phyloP scores from a whole-genome alignment of 92 coral and sea anemone species.

The Parazoanthus atlanticus region DNA sequence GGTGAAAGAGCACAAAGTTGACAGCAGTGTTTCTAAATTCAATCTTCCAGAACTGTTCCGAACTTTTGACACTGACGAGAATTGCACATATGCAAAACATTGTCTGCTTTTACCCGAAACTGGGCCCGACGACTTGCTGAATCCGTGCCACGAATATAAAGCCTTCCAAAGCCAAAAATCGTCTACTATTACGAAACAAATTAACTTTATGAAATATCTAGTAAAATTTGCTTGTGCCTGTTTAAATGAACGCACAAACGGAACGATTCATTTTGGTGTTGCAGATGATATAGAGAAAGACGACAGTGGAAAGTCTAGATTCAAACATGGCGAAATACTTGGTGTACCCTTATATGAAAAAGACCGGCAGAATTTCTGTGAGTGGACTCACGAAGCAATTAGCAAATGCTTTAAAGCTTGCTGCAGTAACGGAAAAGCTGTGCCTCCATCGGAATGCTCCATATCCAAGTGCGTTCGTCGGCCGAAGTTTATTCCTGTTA shows the following conservation, averaged over 20 bases:
- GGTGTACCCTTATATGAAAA: constrained; percentile 25
- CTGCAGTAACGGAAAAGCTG: constrained; percentile 10
- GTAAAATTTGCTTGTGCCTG: constrained; percentile 60
- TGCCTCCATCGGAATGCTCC: not conserved
- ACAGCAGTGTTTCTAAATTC: not conserved
- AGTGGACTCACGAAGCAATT: constrained; percentile 36
- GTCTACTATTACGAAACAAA: not conserved
- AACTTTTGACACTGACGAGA: constrained; percentile 35
- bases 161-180: constrained; percentile 26
- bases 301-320: not conserved
- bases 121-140: constrained; percentile 56
- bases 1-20: not conserved
- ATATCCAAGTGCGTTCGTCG: constrained; percentile 23
- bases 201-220: constrained; percentile 34
- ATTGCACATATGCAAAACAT: not conserved
- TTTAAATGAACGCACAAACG: constrained; percentile 61
- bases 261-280: constrained; percentile 71
- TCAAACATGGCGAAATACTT: constrained; percentile 44
- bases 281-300: constrained; percentile 50
- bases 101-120: constrained; percentile 43
- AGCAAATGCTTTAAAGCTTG: constrained; percentile 22
- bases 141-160: constrained; percentile 43
- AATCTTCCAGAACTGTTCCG: constrained; percentile 29
- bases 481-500: constrained; percentile 32
- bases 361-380: constrained; percentile 4